phyloP scores from a whole-genome alignment of 2,797 vertebrate genomes.

The Chelon auratus region DNA sequence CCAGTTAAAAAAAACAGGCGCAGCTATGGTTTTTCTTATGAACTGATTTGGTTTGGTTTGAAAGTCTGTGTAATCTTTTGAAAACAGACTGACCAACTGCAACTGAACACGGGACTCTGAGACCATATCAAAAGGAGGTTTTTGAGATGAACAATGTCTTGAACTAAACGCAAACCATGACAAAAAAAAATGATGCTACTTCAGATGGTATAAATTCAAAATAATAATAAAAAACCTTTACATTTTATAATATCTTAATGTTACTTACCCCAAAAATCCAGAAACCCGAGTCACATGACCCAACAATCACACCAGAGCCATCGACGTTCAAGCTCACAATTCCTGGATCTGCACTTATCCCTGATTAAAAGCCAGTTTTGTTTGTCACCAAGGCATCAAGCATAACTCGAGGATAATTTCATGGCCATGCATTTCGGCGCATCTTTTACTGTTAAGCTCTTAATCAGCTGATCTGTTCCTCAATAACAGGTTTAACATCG shows the following conservation, averaged over 20 bases:
- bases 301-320: conserved; percentile 10
- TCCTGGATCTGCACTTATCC: neutral
- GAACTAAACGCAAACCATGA: neutral
- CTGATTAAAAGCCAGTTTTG: neutral
- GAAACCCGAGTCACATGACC: conserved; percentile 3
- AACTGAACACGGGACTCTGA: neutral
- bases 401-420: conserved; percentile 6
- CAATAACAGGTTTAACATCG: neutral
- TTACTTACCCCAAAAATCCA: neutral
- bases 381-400: neutral
- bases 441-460: neutral
- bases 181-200: neutral
- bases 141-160: conserved; percentile 10
- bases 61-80: conserved; percentile 20
- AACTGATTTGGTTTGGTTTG: conserved; percentile 19
- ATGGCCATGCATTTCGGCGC: conserved; percentile 4
- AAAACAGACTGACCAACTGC: neutral
- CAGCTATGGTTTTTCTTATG: conserved; percentile 5
- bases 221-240: neutral
- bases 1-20: conserved; percentile 8
- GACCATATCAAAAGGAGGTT: neutral
- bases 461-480: too few relatives aligned
- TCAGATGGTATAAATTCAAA: neutral
- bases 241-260: neutral
- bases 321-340: neutral